phyloP scores from a whole-genome alignment of 2,113 vertebrate genomes.

The Campylomormyrus numenius region DNA sequence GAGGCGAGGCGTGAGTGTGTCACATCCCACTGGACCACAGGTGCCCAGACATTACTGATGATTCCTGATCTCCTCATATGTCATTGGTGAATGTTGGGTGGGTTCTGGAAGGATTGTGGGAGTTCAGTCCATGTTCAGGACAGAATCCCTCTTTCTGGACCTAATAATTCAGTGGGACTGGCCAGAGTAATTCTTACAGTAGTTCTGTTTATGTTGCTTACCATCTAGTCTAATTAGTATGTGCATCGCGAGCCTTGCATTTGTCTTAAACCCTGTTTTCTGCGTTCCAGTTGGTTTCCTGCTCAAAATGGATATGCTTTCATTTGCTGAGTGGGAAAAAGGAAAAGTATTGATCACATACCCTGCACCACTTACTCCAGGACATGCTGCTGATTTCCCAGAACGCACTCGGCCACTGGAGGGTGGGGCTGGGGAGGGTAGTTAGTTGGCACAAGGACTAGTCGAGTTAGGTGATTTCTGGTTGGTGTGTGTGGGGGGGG shows the following conservation, averaged over 20 bases:
- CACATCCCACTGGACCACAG: neutral
- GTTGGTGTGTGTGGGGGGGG: neutral
- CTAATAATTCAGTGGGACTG: neutral
- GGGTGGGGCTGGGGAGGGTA: neutral
- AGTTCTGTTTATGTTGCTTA: neutral
- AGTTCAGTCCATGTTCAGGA: neutral
- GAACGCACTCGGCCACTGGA: neutral
- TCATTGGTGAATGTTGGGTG: neutral
- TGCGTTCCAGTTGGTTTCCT: neutral
- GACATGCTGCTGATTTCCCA: neutral
- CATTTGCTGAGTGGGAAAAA: constrained; percentile 6
- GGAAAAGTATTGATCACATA: neutral
- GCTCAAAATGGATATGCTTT: constrained; percentile 5
- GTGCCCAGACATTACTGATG: neutral
- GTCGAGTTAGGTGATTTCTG: neutral
- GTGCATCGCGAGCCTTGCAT: neutral
- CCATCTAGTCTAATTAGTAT: neutral
- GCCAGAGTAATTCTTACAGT: neutral
- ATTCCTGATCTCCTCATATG: neutral
- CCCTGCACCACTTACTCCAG: neutral
- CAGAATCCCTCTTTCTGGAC: neutral
- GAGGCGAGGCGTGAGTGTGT: neutral
- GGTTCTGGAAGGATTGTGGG: neutral
- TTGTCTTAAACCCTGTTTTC: neutral
- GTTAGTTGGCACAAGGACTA: neutral